Evolutionary conservation across 1,140 invertebrate genomes (phyloP).

Genomic region (Akabosia matsudoensis): DNA sequence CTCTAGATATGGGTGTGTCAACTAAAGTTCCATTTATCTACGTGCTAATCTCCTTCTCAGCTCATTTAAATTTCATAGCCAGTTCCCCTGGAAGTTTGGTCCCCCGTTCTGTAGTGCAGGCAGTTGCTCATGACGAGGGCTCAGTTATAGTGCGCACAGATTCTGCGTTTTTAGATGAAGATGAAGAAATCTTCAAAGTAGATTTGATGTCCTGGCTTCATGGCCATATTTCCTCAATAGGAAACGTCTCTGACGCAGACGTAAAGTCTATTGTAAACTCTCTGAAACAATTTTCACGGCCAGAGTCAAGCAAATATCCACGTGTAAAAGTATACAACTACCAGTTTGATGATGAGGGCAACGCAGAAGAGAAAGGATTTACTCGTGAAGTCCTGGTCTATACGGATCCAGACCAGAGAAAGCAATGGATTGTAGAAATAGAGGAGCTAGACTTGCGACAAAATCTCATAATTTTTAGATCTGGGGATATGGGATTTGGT

Average conservation of each 20-base stretch:
- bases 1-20: too few species aligned
- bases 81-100: too few species aligned
- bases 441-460: not conserved
- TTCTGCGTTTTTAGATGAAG: too few species aligned
- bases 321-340: constrained; percentile 1
- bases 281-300: not conserved
- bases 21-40: too few species aligned
- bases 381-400: not conserved
- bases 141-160: too few species aligned
- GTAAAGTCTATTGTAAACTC: not conserved
- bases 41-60: too few species aligned
- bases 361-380: not conserved
- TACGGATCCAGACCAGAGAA: not conserved
- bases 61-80: too few species aligned
- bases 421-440: constrained; percentile 1
- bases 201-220: not conserved
- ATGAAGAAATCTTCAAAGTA: not conserved
- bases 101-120: too few species aligned
- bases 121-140: too few species aligned
- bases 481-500: not conserved
- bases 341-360: not conserved
- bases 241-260: not conserved
- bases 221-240: not conserved
- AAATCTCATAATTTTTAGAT: not conserved
- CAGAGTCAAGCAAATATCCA: not conserved